Base-by-base conservation (phyloP, 2,113 vertebrate species). In the Amblyornis subalaris region DNA sequence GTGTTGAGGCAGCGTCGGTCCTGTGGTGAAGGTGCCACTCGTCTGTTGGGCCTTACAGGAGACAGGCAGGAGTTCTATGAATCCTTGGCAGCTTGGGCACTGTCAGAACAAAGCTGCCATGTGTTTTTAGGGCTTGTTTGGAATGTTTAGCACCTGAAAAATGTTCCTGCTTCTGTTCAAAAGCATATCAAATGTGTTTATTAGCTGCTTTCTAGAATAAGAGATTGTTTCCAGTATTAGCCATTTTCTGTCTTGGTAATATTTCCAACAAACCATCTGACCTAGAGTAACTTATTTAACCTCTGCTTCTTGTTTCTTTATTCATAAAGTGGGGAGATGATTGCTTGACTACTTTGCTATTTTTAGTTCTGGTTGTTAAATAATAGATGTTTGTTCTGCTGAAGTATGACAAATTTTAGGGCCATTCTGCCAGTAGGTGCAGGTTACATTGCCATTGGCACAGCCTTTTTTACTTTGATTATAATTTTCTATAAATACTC, bases 281-380 rank as follows among this genome's bases (percentile, higher is more conserved):
- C 75, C 88, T 86, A 67, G 75, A 86, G 75, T 85, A 74, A 67
- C 64, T 92, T 73, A 55, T 26, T 86, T 94, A 83, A 96, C 79
- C 64, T 92, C 73, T 83, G 50, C 51, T 73, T 50, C 67, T 95
- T 90, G 55, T 73, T 93, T 88, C 51, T 90, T 40, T 66, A 0
- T 40, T 90, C 55, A 28, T 20, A 45, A 65, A 95, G 45, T 51
- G 35, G 64, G 47, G 60, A 83, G 51, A 70, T 67, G 76, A 80
- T 83, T 95, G 72, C 75, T 93, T 77, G 94, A 23, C 92, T 94
- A 12, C 72, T 62, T 82, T 33, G 47, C 90, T 95, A 70, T 93
- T 94, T 82, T 96, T 95, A 90, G 85, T 28, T 82, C 55, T 85
- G 35, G 50, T 70, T 94, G 60, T 86, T 97, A 91, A 95, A 94